Evolutionary conservation across 2,797 vertebrate genomes (phyloP), one percentile per base, ranked within the genome.

Genomic region (Argyrosomus regius): DNA sequence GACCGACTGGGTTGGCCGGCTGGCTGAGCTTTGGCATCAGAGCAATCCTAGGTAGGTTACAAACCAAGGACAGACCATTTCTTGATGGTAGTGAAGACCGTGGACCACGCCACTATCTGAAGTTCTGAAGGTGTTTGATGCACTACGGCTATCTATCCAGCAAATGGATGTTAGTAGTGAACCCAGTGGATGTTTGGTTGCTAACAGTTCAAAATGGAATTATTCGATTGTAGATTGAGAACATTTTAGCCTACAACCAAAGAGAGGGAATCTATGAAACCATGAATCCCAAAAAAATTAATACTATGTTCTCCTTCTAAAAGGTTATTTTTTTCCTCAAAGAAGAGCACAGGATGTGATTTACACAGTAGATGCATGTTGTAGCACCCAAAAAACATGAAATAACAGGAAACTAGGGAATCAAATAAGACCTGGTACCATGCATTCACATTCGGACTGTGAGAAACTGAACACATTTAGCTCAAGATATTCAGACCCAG

Each of bases 401-500:
- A 48, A 49, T n/a, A 45, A 65, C 6, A 49, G 16, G 18, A 53
- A 16, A 53, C 73, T 22, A 52, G 16, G 16, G 41, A 59, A 52
- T 41, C 12, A 31, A 39, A 20, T 35, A 6, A 46, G 8, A 49
- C 20, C 22, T n/a, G 9, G 28, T 70, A 68, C 10, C 31, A 14
- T 20, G 65, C 50, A 43, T 13, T 41, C 14, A 39, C 1, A 61
- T 50, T 49, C 1, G 6, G 24, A 35, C 61, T 31, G 8, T 58
- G 53, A 45, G 45, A 71, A 72, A 50, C 56, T 35, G 12, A 75
- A 81, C 28, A 28, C 43, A 60, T 52, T 64, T 31, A 60, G 5
- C 28, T 20, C 5, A 17, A 69, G 31, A 53, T 58, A 56, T 67
- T 69, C 20, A 77, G 50, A 49, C 20, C 20, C 81, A 67, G 77